Evolutionary conservation across 2,797 vertebrate genomes (phyloP), one percentile per base, ranked within the genome.

Genomic region (Neoniphon sammara): DNA sequence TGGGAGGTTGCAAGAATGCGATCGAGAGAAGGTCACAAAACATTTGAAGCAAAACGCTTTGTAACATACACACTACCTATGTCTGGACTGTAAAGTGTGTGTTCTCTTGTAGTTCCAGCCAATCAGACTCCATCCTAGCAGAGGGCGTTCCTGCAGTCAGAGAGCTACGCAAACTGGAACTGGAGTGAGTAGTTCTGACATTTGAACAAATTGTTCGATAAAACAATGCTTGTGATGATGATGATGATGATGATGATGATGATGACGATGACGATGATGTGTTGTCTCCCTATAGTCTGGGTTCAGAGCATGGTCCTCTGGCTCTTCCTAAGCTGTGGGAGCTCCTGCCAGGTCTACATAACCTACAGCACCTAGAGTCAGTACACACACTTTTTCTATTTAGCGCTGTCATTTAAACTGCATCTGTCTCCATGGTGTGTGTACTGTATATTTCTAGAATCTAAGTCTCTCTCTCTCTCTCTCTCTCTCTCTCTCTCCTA

Each of bases 341-440:
- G 70, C 91, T 96, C 70, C 94, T 99, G 10, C 93, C 94, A 4
- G 93, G 93, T 2, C 94, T 99, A 61, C 91, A 93, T 1, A 94
- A 94, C 50, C 94, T 99, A 18, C 94, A 92, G 64, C 95, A 97
- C 65, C 91, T 99, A 70, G 97, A 99, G 97, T 98, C 81, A 95
- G 96, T 93, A 59, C 1, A 44, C 23, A 54, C 9, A 30, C 11
- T 4, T 65, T 34, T 34, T 9, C 59, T 52, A 57, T 42, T 1
- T 10, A 3, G 3, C 2, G 1, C 31, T 7, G 31, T 34, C 31
- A 34, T 34, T 34, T 1, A 27, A 2, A 27, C 4, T 27, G 25
- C 25, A 27, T n/a, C 30, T 31, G 6, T 6, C 30, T 31, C 30
- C 30, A 31, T 34, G 5, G 50, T 31, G 11, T 44, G 30, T 66